Base-by-base conservation (phyloP, 2,888 invertebrate genomes). In the Melanostoma mellinum region DNA sequence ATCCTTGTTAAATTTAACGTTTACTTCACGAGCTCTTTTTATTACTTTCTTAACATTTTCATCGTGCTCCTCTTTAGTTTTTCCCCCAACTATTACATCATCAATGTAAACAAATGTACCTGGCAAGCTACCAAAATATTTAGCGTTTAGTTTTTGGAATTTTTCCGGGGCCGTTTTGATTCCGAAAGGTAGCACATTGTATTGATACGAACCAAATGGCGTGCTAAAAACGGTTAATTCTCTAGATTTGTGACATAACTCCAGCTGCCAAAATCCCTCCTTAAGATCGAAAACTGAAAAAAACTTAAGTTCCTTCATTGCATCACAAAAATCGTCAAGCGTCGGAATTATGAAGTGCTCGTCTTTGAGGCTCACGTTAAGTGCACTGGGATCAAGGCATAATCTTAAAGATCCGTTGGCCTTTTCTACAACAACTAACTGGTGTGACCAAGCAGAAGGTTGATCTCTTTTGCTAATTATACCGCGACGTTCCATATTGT, bases 371-470 rank as follows among this genome's bases (percentile, higher is more conserved):
- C 67, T 61, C 79, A 86, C 85, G 72, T 86, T 87, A 58, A 86
- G 67, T 56, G 87, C 76, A 40, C 79, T 58, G 9, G 88, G 87
- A 61, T 88, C 87, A 52, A 89, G 56, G 73, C 88, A 88, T 10
- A 88, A 52, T 20, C 88, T 55, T 6, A 88, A 53, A 6, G 75
- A 77, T 33, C 77, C 78, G 78, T 88, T 81, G 30, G 86, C 38
- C 56, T 73, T 79, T 73, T 73, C 68, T 36, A 79, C 85, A 9
- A 74, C 48, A 4, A 74, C 71, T n/a, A 65, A 61, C 10, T 69
- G 36, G 44, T 56, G 56, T n/a, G 69, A 56, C 53, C 71, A 71
- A 35, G 63, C 10, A 32, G 53, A 52, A 3, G 53, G 58, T 32
- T 9, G 58, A 58, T 58, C 20, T 20, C 32, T 40, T 20, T n/a